Conservation (phyloP, 1,140 invertebrate genomes). For the Acromyrmex heyeri region DNA sequence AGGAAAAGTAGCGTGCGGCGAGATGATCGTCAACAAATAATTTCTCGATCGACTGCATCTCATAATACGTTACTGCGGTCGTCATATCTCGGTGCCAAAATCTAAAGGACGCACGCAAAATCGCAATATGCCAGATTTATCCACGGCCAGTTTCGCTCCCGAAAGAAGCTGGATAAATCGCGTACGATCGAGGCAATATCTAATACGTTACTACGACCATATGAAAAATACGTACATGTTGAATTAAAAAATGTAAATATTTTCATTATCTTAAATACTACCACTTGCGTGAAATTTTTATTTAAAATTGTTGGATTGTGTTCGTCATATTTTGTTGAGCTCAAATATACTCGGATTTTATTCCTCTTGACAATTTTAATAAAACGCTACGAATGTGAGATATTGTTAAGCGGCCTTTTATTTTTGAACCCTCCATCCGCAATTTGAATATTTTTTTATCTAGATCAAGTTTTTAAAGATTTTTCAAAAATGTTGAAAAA, state of each 20-base stretch:
- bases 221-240: neutral
- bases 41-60: slow-evolving; percentile 20
- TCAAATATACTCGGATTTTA: neutral
- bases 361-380: neutral
- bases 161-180: neutral
- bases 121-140: slow-evolving; percentile 51
- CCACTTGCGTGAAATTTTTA: neutral
- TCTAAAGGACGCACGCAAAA: neutral
- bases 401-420: neutral
- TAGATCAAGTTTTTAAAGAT: too few relatives aligned
- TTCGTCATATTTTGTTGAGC: neutral
- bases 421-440: too few relatives aligned
- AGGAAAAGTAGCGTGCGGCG: slow-evolving; percentile 22
- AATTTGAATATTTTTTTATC: too few relatives aligned
- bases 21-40: slow-evolving; percentile 23
- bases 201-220: neutral
- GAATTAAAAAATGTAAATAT: slow-evolving; percentile 15
- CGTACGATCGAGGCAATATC: neutral
- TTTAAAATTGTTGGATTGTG: neutral
- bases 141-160: slow-evolving; percentile 33
- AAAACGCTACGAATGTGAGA: neutral
- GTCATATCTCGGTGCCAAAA: slow-evolving; percentile 45
- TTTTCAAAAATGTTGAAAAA: too few relatives aligned
- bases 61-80: slow-evolving; percentile 24
- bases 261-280: neutral